phyloP scores from a whole-genome alignment of 2,113 vertebrate genomes.

The Meleagris gallopavo region DNA sequence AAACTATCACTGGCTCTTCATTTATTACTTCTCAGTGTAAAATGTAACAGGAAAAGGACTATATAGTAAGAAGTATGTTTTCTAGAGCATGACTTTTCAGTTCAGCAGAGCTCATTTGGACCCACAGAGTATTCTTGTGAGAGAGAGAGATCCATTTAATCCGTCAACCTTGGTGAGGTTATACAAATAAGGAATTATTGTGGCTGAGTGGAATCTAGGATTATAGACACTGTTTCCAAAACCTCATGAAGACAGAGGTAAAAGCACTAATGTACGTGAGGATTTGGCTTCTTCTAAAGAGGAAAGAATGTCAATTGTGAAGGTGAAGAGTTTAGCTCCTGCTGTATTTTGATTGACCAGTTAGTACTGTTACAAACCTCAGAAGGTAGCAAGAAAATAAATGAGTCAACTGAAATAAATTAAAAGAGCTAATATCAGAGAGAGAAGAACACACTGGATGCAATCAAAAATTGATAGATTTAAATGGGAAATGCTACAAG shows the following conservation, averaged over 20 bases:
- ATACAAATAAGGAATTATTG: neutral
- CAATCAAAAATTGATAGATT: neutral
- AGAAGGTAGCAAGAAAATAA: neutral
- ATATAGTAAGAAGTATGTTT: neutral
- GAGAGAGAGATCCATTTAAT: neutral
- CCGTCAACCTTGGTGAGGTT: neutral
- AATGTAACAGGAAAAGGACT: neutral
- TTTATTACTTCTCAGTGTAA: neutral
- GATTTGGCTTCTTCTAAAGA: constrained; percentile 24
- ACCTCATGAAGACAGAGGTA: neutral
- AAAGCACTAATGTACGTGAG: neutral
- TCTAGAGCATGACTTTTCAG: neutral
- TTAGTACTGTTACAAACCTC: neutral
- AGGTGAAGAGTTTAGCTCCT: neutral
- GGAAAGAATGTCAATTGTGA: neutral
- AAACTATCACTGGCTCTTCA: neutral
- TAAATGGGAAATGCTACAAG: neutral
- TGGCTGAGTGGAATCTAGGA: neutral
- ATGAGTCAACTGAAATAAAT: neutral
- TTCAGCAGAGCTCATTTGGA: neutral
- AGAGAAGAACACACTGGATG: neutral
- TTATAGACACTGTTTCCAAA: neutral
- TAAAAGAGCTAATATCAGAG: neutral
- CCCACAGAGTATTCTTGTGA: neutral
- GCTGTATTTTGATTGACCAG: neutral